These are phyloP conservation scores for Latrodectus elegans DNA, from an alignment of 2,888 invertebrate species.

Conservation along the genomic window DNA sequence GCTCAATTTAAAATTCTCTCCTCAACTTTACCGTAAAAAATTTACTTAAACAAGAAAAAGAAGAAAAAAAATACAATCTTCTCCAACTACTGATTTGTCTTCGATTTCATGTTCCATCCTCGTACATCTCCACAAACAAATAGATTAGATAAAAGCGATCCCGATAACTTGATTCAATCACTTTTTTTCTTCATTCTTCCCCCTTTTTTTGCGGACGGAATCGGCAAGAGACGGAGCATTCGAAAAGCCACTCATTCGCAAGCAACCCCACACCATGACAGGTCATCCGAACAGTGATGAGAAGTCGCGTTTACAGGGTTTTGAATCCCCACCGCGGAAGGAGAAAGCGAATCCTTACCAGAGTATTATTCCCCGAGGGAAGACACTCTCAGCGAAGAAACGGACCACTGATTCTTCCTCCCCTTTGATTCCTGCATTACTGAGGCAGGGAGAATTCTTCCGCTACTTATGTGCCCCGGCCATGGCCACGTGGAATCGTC, in stretches of 20 bases:
- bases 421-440: neutral
- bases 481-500: neutral
- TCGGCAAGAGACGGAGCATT: no score
- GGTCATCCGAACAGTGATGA: constrained; percentile 8
- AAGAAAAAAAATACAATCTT: no score
- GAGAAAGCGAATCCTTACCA: constrained; percentile 22
- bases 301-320: constrained; percentile 18
- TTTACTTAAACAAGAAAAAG: no score
- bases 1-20: no score
- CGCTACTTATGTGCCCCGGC: neutral
- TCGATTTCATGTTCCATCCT: no score
- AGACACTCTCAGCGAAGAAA: neutral
- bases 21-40: no score
- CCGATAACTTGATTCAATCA: neutral
- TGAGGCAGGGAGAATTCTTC: constrained; percentile 14
- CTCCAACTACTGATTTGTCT: no score
- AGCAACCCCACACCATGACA: neutral
- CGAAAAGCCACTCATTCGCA: no score
- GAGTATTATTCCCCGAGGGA: constrained; percentile 8
- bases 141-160: no score
- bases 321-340: neutral
- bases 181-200: neutral
- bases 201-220: neutral
- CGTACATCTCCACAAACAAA: no score
- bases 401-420: constrained; percentile 15